Percentiles rank a stretch among this genome's conserved stretches.
Conservation (phyloP, 2,888 invertebrate species). For the Mantis religiosa region DNA sequence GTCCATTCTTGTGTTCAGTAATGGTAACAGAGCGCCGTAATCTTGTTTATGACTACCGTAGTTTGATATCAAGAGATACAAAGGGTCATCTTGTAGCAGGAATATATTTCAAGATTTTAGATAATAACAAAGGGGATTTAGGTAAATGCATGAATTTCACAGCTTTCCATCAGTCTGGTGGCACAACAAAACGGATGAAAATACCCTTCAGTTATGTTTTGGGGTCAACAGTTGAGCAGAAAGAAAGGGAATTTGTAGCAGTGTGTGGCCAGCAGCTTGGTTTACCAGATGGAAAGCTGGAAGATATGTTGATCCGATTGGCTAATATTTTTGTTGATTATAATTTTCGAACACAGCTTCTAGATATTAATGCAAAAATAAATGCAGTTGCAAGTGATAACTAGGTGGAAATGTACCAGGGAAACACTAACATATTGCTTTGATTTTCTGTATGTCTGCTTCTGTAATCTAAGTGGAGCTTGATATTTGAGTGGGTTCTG, state of each 20-base stretch:
- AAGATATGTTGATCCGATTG: conserved; percentile 59
- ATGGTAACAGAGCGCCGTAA: conserved; percentile 87
- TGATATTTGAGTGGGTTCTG: too few relatives aligned
- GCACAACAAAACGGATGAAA: conserved; percentile 62
- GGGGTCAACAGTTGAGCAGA: conserved; percentile 35
- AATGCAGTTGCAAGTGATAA: conserved; percentile 70
- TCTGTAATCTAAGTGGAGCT: too few relatives aligned
- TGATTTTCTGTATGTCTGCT: too few relatives aligned
- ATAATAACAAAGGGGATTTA: conserved; percentile 34
- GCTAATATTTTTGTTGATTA: conserved; percentile 66
- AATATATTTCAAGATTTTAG: conserved; percentile 74
- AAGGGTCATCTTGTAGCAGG: conserved; percentile 81
- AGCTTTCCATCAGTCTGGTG: conserved; percentile 68
- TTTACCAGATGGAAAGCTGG: conserved; percentile 59
- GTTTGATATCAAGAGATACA: conserved; percentile 71
- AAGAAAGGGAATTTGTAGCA: conserved; percentile 55
- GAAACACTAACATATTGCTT: not conserved
- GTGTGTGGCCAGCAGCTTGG: conserved; percentile 72
- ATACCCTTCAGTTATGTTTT: conserved; percentile 65
- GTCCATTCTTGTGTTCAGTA: conserved; percentile 74
- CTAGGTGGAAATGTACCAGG: conserved; percentile 41
- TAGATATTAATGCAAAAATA: conserved; percentile 77
- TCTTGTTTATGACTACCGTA: conserved; percentile 72
- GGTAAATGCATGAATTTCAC: conserved; percentile 51
- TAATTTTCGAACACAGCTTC: conserved; percentile 68